A percentile compares a stretch with the other conserved stretches of the same genome.
phyloP scores from a whole-genome alignment of 2,888 invertebrate species.

The Dioctria linearis region DNA sequence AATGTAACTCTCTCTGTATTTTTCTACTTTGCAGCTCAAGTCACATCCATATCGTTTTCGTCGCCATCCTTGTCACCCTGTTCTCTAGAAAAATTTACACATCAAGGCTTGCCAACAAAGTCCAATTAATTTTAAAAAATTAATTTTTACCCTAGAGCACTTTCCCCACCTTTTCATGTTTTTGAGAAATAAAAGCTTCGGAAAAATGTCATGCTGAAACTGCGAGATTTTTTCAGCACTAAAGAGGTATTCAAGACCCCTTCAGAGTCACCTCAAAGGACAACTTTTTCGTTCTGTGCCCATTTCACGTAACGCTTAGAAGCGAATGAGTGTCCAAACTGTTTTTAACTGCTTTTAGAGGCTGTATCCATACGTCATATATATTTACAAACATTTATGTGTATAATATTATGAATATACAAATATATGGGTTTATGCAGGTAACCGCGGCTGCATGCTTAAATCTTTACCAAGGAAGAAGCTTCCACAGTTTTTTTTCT shows the following conservation, averaged over 20 bases:
- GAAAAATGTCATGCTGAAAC: constrained; percentile 5
- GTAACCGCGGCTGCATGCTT: background rate
- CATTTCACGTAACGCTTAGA: constrained; percentile 10
- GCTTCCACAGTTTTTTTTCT: background rate
- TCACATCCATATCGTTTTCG: constrained; percentile 21
- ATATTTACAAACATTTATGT: no score
- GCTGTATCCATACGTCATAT: no score
- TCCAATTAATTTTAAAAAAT: constrained; percentile 47
- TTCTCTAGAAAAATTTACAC: constrained; percentile 12
- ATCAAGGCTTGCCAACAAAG: constrained; percentile 34
- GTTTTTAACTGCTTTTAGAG: no score
- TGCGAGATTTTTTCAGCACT: no score
- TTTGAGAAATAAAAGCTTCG: background rate
- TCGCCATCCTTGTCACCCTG: background rate
- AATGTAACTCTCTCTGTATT: constrained; percentile 24
- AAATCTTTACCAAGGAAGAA: background rate
- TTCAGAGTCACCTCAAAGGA: constrained; percentile 38
- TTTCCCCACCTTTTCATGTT: constrained; percentile 12
- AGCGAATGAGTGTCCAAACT: constrained; percentile 19
- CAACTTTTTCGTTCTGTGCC: constrained; percentile 5
- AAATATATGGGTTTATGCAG: background rate
- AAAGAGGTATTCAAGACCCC: constrained; percentile 9
- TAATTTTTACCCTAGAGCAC: constrained; percentile 19
- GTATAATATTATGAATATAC: no score
- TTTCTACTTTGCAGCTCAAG: constrained; percentile 31